Conservation (phyloP, 2,888 invertebrate genomes). For the Lissonota sp. region DNA sequence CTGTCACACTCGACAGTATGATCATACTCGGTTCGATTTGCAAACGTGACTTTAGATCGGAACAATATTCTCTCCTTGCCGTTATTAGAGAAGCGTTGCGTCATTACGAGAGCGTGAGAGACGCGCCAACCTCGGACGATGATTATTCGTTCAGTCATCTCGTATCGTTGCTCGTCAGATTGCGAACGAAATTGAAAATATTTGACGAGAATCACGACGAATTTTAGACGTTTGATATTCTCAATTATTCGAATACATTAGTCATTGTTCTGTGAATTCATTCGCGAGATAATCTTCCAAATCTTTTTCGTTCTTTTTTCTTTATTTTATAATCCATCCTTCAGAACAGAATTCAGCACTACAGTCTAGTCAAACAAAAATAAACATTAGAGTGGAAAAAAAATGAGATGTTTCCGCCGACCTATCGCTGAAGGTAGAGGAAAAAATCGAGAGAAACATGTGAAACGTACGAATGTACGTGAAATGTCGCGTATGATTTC, state of each 20-base stretch:
- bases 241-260: background rate
- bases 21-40: constrained; percentile 74
- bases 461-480: background rate
- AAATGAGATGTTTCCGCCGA: background rate
- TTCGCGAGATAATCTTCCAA: constrained; percentile 54
- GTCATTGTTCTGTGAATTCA: constrained; percentile 21
- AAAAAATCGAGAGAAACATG: background rate
- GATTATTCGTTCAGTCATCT: constrained; percentile 67
- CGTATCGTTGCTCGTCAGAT: constrained; percentile 64
- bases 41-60: constrained; percentile 69
- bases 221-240: constrained; percentile 58
- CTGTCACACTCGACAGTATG: constrained; percentile 78
- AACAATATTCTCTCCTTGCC: constrained; percentile 66
- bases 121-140: constrained; percentile 64
- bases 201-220: constrained; percentile 71
- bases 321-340: constrained; percentile 13
- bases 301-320: constrained; percentile 28
- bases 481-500: too few relatives aligned
- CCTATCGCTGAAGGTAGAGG: background rate
- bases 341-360: constrained; percentile 22
- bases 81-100: constrained; percentile 69
- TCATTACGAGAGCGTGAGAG: constrained; percentile 67
- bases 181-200: constrained; percentile 64
- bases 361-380: constrained; percentile 26
- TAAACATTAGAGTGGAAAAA: background rate